These are phyloP conservation scores for Lydus trimaculatus DNA, from an alignment of 2,888 invertebrate species.

Conservation along the genomic window DNA sequence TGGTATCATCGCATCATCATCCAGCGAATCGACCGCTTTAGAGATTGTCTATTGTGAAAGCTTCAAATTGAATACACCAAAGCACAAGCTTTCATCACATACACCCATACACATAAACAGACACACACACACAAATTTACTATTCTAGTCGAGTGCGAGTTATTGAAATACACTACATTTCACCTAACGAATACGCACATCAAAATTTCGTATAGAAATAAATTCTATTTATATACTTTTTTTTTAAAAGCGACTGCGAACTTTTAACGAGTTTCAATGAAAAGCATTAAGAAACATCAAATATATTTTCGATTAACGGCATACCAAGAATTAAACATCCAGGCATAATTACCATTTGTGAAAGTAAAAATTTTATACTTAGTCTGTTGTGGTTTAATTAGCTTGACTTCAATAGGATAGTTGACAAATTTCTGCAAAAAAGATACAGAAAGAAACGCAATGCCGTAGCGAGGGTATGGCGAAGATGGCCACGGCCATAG, in stretches of 20 bases:
- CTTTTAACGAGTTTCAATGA: background rate
- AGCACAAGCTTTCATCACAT: constrained; percentile 32
- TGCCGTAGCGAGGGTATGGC: no score
- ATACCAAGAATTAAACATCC: no score
- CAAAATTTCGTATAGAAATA: constrained; percentile 18
- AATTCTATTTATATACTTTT: background rate
- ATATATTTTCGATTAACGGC: background rate
- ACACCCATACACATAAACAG: constrained; percentile 1
- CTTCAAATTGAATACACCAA: constrained; percentile 40
- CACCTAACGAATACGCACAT: constrained; percentile 15
- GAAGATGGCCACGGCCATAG: no score
- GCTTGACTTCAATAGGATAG: no score
- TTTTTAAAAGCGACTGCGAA: background rate
- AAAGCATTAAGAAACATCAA: background rate
- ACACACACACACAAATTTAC: background rate
- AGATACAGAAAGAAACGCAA: no score
- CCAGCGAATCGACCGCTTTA: constrained; percentile 45
- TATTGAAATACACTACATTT: constrained; percentile 31
- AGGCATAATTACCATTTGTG: no score
- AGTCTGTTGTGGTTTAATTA: no score
- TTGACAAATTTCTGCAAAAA: no score
- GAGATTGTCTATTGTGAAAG: constrained; percentile 49
- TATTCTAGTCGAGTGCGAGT: constrained; percentile 21
- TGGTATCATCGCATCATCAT: constrained; percentile 43
- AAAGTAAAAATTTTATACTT: no score